Evolutionary conservation across 2,888 invertebrate genomes (phyloP), one percentile per base, ranked within the genome.

Genomic region (Tupiocoris notatus): DNA sequence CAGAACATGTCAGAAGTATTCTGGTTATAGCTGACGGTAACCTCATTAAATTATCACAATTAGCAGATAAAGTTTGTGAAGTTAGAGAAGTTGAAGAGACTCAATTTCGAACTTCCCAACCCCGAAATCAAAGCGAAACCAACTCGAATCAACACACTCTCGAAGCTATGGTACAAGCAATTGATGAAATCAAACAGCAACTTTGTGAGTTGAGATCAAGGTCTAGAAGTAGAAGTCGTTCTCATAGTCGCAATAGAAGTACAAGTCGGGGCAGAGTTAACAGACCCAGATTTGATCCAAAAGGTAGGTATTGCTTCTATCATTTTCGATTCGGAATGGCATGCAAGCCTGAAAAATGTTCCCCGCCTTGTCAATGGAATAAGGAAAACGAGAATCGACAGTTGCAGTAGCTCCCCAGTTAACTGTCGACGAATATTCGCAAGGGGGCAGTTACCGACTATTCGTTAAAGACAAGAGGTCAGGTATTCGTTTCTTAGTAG

Each of bases 291-390:
- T 76, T 76, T 24, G 39, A 76, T 24, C 76, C 67, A 1, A 25
- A 58, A 23, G 67, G 76, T 1, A 68, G 18, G n/a, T 76, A 54
- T 23, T 75, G 75, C 21, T 75, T 22, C 58, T 64, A 9, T 17
- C 75, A 75, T 65, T 75, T 65, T 18, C 18, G n/a, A 16, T 76
- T 23, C 61, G 76, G 76, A n/a, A 25, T 21, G 9, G 9, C 18
- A 6, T 76, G 76, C 24, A 0, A 39, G 16, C 39, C 68, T 7
- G 76, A 76, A 39, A 76, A 76, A 76, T 76, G 76, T 57, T 6
- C 23, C 1, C 18, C 59, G 9, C 61, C 61, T 2, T 76, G 76
- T 21, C 12, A 17, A 1, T 76, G 68, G 76, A 70, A 75, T 9
- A 22, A 39, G 76, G 70, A 57, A 70, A 76, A 76, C 76, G 57